A percentile compares a stretch with the other conserved stretches of the same genome.
Conservation (phyloP, 2,113 vertebrate species). For the Ursus arctos region DNA sequence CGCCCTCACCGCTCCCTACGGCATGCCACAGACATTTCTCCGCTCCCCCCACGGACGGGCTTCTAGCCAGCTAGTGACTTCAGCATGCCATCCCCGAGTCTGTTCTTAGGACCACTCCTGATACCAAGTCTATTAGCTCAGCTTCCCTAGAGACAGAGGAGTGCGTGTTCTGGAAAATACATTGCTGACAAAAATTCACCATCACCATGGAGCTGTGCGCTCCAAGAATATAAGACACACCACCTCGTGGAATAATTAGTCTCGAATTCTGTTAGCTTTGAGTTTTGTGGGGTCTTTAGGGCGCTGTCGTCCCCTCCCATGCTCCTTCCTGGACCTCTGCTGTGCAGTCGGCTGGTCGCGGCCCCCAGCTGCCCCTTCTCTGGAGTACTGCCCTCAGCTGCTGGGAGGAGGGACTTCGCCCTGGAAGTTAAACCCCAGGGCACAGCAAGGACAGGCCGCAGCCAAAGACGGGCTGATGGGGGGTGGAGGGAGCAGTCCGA, state of each 20-base stretch:
- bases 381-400: neutral
- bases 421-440: neutral
- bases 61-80: too few relatives aligned
- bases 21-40: rapidly evolving
- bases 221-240: neutral
- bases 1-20: rapidly evolving
- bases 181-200: neutral
- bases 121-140: rapidly evolving
- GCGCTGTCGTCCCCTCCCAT: neutral
- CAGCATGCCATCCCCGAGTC: neutral
- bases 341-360: neutral
- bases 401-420: neutral
- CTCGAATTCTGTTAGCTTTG: neutral
- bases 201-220: rapidly evolving
- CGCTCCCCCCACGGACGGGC: rapidly evolving
- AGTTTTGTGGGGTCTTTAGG: neutral
- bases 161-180: neutral
- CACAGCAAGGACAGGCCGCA: neutral
- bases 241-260: neutral
- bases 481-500: too few relatives aligned
- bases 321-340: neutral
- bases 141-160: neutral
- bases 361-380: neutral
- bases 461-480: neutral
- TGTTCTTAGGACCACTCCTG: neutral